Evolutionary conservation across 2,797 vertebrate species (phyloP), one percentile per base, ranked within the genome.

Genomic region (Spinus olivaceus): DNA sequence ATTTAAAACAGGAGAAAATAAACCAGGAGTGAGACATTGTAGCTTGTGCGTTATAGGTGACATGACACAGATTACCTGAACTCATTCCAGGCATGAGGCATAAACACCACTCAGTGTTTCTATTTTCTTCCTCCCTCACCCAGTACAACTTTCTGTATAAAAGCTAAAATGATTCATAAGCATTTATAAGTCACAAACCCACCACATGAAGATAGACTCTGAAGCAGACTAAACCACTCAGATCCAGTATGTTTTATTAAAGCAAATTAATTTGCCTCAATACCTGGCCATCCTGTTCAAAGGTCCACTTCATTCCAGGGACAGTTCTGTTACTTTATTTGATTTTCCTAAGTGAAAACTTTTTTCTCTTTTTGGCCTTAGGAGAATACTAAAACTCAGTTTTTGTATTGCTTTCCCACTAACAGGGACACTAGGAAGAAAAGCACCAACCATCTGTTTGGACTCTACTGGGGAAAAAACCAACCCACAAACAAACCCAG

Each of bases 401-500:
- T 42, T 88, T 60, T 59, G 9, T 44, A 70, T 8, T 32, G 17
- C 27, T 70, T 93, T 71, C 33, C 41, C 46, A 27, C 37, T 30
- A 78, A 30, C 21, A 80, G 32, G n/a, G 12, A 69, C 32, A 42
- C 37, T 16, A 46, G 57, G 53, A 86, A 74, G 39, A 67, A 95
- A 88, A 66, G 56, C 77, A 63, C 15, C 21, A 69, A 82, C 35
- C 80, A 86, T 37, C 56, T 78, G n/a, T 61, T 81, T 78, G 56
- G 35, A 44, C 33, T 24, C 10, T 44, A 47, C 23, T 0, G 1
- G 8, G 47, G 9, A 20, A 22, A 20, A 10, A 1, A 21, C 0
- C 5, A 85, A 33, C 30, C 3, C 18, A 44, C 32, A 73, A 71
- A 72, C 30, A 42, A 80, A 27, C 2, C 16, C 7, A 1, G 2